Base-by-base conservation (phyloP, 2,797 vertebrate species). In the Neoniphon sammara region DNA sequence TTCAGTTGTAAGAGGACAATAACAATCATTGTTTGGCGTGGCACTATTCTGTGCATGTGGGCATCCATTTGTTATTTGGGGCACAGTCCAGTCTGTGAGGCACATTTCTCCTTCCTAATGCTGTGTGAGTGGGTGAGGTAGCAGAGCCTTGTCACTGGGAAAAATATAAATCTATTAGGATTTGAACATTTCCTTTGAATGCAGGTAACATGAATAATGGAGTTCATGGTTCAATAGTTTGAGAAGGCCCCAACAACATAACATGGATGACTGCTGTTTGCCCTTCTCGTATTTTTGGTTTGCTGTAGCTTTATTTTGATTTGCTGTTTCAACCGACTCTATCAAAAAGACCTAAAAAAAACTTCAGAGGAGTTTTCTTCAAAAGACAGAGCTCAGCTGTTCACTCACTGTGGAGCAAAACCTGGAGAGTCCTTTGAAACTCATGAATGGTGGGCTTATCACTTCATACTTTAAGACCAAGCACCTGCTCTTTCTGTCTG, bases 1-100 rank as follows among this genome's bases (percentile, higher is more conserved):
- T 62, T 70, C 62, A 52, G 44, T 58, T n/a, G 59, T 67, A 67
- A 54, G 44, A 75, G 27, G 53, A 20, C 65, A 66, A 50, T 85
- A 55, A 82, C 68, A 54, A 42, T 34, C 66, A 78, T 61, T 67
- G 55, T 18, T 36, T 70, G 52, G 52, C 64, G 31, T 66, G 17
- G 12, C 50, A 61, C 7, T 46, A 27, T 66, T 63, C 60, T 78
- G 31, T 72, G 52, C 39, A 27, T 31, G 34, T 69, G 53, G 64
- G 56, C 9, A 61, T 66, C 30, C 34, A 39, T 11, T 39, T 39
- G 36, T 71, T 63, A 30, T 77, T 61, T 64, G 30, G 5, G 14
- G 18, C 15, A 69, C 30, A 0, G 2, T 58, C 61, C 4, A 21
- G n/a, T 74, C 20, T 53, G 39, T 9, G 2, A 44, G 31, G 61